These are phyloP conservation scores for Brachionus plicatilis DNA, from an alignment of 1,140 invertebrate species.

Conservation along the genomic window DNA sequence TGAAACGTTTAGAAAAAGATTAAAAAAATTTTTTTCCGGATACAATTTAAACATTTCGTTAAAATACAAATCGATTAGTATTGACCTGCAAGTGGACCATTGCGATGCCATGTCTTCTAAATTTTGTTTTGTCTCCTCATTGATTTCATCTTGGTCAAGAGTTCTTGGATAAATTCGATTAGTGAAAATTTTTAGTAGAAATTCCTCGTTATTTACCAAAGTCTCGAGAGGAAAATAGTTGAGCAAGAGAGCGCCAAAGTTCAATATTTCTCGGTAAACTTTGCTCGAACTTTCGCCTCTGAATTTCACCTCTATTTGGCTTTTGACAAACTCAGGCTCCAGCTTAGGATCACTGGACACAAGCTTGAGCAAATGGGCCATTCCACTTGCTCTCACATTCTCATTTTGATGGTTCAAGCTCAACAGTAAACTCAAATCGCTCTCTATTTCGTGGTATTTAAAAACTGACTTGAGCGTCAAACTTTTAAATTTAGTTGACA, in stretches of 20 bases:
- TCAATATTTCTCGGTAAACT: not conserved
- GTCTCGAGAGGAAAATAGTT: not conserved
- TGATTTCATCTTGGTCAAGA: not conserved
- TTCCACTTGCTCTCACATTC: not conserved
- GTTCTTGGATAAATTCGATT: not conserved
- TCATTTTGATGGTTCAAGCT: constrained; percentile 20
- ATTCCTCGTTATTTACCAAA: not conserved
- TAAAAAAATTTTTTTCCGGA: constrained; percentile 17
- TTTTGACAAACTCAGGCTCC: constrained; percentile 10
- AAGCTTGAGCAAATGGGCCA: not conserved
- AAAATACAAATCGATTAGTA: not conserved
- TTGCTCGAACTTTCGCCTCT: not conserved
- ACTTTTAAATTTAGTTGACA: not conserved
- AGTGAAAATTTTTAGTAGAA: constrained; percentile 4
- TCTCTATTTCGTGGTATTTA: constrained; percentile 24
- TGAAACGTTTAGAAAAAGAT: not conserved
- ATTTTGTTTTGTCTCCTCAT: not conserved
- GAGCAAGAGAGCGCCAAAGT: constrained; percentile 22
- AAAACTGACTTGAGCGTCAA: not conserved
- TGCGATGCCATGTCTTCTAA: not conserved
- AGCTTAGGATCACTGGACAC: not conserved
- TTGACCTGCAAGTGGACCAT: not conserved
- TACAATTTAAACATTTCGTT: not conserved
- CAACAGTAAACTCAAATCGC: constrained; percentile 29
- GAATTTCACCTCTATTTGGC: constrained; percentile 1